Percentiles rank a stretch among this genome's conserved stretches.
Evolutionary conservation across 23 tunicate species (phyloP).

Genomic region (Oikopleura albicans): DNA sequence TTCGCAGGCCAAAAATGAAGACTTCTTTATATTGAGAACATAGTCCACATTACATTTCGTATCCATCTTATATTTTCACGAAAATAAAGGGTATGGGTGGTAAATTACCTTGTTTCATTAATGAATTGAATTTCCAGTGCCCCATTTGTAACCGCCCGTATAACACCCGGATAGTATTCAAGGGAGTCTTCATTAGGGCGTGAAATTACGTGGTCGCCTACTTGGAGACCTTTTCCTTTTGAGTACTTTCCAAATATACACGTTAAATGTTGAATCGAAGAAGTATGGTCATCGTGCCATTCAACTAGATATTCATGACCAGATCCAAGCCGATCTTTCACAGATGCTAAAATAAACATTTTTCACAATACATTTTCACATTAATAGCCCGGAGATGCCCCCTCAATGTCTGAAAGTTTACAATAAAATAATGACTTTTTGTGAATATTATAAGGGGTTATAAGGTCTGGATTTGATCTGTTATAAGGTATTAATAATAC

Average conservation of each 20-base stretch:
- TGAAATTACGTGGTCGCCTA: not conserved
- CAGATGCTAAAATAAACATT: not conserved
- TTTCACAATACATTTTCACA: too few relatives aligned
- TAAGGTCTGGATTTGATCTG: too few relatives aligned
- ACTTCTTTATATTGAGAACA: too few relatives aligned
- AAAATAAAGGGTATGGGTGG: not conserved
- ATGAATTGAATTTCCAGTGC: not conserved
- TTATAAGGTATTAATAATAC: too few relatives aligned
- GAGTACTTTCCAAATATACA: constrained; percentile 8
- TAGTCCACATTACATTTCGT: not conserved
- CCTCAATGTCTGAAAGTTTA: too few relatives aligned
- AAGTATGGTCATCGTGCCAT: not conserved
- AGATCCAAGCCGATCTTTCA: not conserved
- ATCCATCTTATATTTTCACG: too few relatives aligned
- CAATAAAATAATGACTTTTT: too few relatives aligned
- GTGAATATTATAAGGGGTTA: too few relatives aligned
- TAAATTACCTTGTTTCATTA: not conserved
- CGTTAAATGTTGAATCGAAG: not conserved
- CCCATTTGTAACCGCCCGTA: not conserved
- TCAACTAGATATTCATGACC: not conserved
- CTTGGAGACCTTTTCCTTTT: not conserved
- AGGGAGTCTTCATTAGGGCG: not conserved
- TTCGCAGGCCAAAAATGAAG: too few relatives aligned
- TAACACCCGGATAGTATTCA: not conserved
- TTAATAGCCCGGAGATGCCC: too few relatives aligned